Evolutionary conservation across 1,140 invertebrate species (phyloP), one percentile per base, ranked within the genome.

Genomic region (Hylyphantes graminicola): DNA sequence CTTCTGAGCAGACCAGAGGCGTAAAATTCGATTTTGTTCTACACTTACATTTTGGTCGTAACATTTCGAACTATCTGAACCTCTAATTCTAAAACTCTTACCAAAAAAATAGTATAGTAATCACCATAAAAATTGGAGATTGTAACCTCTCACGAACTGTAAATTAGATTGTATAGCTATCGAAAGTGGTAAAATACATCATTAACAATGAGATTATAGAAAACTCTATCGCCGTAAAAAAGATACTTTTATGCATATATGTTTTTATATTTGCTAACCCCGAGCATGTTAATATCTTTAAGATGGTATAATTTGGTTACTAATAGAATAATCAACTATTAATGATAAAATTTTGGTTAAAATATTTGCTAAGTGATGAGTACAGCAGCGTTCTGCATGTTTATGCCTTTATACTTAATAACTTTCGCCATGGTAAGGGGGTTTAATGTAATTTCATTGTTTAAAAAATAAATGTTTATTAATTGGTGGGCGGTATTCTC

Each of bases 101-200:
- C 35, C 2, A 35, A 35, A 35, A 35, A 35, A 35, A 35, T 74
- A 53, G 54, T 81, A 81, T 81, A 48, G 64, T 81, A 81, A 81
- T 81, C 79, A 81, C 68, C 79, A 81, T 81, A 72, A 81, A 80
- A 81, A 50, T 11, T 8, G 17, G 19, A 0, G 68, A 68, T 17
- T 81, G 54, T 81, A 81, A 73, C 53, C 64, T 63, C 68, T 73
- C 67, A 73, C 55, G 63, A 73, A 73, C 68, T 81, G 55, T 13
- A 73, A 81, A 73, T 72, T 65, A 64, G 15, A 48, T 48, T 59
- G 57, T 76, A 17, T 51, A 54, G 61, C 63, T 51, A 50, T 78
- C 57, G 67, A 35, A 0, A 63, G 15, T 9, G 7, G 17, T 17
- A 67, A 48, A 13, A 21, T 72, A 81, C 73, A 73, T 79, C 63